These are phyloP conservation scores for Halcyon smyrnensis DNA, from an alignment of 2,797 vertebrate genomes.

Conservation along the genomic window DNA sequence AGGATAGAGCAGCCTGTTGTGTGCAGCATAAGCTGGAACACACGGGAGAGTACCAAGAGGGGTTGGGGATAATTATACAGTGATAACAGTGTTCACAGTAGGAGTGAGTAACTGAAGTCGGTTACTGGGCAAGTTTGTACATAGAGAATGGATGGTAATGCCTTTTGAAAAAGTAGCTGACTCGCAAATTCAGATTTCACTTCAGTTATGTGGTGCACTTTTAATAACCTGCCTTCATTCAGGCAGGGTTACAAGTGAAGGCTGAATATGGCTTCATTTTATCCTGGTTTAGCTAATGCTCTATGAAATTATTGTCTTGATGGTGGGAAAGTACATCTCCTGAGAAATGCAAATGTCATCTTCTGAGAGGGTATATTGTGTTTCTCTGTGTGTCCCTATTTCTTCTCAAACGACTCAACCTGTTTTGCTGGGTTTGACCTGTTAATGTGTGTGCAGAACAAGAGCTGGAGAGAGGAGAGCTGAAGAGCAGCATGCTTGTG, in stretches of 20 bases:
- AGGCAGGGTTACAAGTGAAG: not conserved
- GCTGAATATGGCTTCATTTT: not conserved
- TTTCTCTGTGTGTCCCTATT: not conserved
- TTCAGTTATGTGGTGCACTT: not conserved
- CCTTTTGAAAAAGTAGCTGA: not conserved
- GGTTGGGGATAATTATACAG: not conserved
- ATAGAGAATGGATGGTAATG: not conserved
- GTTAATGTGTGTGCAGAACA: not conserved
- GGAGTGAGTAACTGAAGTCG: not conserved
- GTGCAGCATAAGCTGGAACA: not conserved
- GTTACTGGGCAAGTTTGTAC: not conserved
- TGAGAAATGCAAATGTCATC: not conserved
- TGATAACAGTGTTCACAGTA: not conserved
- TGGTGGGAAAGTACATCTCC: not conserved
- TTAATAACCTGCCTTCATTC: not conserved
- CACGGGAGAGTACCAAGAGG: not conserved
- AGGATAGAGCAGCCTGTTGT: not conserved
- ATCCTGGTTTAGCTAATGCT: not conserved
- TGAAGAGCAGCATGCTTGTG: fast-evolving
- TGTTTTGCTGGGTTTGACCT: not conserved
- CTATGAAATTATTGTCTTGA: not conserved
- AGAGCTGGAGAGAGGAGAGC: not conserved
- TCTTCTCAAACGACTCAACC: not conserved
- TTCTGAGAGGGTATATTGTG: not conserved
- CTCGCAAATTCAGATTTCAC: not conserved